These are phyloP conservation scores for Gambusia holbrooki DNA, from an alignment of 2,113 vertebrate genomes.

Conservation along the genomic window DNA sequence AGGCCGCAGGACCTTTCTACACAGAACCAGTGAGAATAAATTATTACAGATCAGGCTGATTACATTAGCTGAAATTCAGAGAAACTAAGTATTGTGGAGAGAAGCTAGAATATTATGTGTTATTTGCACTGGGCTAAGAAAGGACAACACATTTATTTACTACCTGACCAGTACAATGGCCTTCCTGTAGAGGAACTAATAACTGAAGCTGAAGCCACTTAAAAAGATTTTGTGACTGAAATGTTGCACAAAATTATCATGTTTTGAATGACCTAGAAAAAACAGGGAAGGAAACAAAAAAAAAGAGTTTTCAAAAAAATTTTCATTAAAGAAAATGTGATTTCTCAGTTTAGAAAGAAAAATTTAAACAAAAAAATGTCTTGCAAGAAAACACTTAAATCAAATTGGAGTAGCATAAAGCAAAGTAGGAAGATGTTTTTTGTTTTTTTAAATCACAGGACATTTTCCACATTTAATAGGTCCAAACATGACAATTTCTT, in stretches of 20 bases:
- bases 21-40: constrained; percentile 19
- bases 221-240: constrained; percentile 29
- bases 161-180: constrained; percentile 9
- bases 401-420: background rate
- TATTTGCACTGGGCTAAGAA: constrained; percentile 14
- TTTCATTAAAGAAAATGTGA: constrained; percentile 11
- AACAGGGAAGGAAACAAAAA: constrained; percentile 22
- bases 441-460: background rate
- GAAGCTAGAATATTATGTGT: background rate
- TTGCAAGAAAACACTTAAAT: constrained; percentile 2
- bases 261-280: constrained; percentile 11
- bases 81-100: constrained; percentile 2
- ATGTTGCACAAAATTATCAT: constrained; percentile 27
- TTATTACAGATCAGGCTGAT: constrained; percentile 24
- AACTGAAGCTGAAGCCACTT: constrained; percentile 11
- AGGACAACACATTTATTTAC: constrained; percentile 17
- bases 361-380: constrained; percentile 9
- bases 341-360: constrained; percentile 15
- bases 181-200: constrained; percentile 7
- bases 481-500: constrained; percentile 12
- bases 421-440: background rate
- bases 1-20: constrained; percentile 14
- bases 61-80: constrained; percentile 19
- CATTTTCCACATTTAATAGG: constrained; percentile 12
- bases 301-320: constrained; percentile 26